phyloP scores from a whole-genome alignment of 2,113 vertebrate species.

The Silurus asotus region DNA sequence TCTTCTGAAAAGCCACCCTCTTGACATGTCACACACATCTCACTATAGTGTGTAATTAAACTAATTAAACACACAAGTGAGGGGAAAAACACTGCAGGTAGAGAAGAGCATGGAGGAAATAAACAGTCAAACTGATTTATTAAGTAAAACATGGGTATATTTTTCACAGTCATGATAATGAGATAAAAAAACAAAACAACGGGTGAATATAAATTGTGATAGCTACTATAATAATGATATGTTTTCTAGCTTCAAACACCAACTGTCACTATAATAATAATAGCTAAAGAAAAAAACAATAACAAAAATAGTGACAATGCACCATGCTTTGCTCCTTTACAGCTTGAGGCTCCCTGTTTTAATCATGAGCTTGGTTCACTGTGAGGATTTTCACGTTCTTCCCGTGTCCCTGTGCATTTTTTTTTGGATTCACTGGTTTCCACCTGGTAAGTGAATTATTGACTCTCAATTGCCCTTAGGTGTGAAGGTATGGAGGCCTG shows the following conservation, averaged over 20 bases:
- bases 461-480: not conserved
- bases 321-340: not conserved
- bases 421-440: not conserved
- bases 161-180: not conserved
- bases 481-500: not conserved
- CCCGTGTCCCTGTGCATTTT: not conserved
- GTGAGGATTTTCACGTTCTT: not conserved
- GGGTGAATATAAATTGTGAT: not conserved
- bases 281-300: not conserved
- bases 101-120: not conserved
- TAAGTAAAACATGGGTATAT: not conserved
- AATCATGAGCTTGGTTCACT: not conserved
- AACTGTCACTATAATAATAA: not conserved
- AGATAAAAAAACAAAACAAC: too few relatives aligned
- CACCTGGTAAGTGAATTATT: not conserved
- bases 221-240: not conserved
- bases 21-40: not conserved
- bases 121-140: not conserved
- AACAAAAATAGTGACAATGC: not conserved
- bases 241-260: not conserved
- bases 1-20: not conserved
- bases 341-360: not conserved
- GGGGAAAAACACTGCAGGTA: not conserved
- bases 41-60: conserved; percentile 5
- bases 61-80: not conserved